A percentile compares a stretch with the other conserved stretches of the same genome.
Conservation (phyloP, 2,888 invertebrate genomes). For the Eustalomyia histrio region DNA sequence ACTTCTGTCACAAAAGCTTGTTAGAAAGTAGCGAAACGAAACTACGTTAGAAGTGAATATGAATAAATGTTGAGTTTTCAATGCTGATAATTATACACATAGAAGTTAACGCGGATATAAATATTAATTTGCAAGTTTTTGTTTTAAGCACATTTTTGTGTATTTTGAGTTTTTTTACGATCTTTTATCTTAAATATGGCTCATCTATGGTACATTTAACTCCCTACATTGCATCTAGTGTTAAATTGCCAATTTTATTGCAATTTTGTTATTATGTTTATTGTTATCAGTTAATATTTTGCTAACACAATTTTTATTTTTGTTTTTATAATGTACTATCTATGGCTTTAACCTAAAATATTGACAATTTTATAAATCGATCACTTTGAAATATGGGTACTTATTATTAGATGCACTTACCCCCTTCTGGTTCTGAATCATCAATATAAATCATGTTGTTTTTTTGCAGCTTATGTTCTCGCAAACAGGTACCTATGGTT, state of each 20-base stretch:
- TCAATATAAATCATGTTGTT: constrained; percentile 83
- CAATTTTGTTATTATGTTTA: not conserved
- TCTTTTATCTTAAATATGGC: too few relatives aligned
- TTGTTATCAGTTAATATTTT: not conserved
- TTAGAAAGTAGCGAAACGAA: too few relatives aligned
- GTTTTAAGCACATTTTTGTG: too few relatives aligned
- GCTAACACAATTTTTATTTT: not conserved
- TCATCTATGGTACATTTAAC: too few relatives aligned
- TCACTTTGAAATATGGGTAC: not conserved
- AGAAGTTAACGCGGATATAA: too few relatives aligned
- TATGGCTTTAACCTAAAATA: not conserved
- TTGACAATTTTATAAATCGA: not conserved
- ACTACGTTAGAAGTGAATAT: too few relatives aligned
- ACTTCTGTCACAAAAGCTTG: too few relatives aligned
- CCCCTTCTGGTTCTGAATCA: constrained; percentile 93
- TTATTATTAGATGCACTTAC: constrained; percentile 81
- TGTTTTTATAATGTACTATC: not conserved
- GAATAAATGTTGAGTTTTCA: too few relatives aligned
- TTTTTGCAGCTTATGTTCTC: constrained; percentile 68
- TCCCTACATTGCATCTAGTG: not conserved
- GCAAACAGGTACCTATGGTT: constrained; percentile 73
- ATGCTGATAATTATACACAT: too few relatives aligned
- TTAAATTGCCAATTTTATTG: not conserved
- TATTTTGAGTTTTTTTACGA: too few relatives aligned
- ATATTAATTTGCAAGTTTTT: too few relatives aligned